Base-by-base conservation (phyloP, 2,797 vertebrate genomes). In the Champsocephalus gunnari region DNA sequence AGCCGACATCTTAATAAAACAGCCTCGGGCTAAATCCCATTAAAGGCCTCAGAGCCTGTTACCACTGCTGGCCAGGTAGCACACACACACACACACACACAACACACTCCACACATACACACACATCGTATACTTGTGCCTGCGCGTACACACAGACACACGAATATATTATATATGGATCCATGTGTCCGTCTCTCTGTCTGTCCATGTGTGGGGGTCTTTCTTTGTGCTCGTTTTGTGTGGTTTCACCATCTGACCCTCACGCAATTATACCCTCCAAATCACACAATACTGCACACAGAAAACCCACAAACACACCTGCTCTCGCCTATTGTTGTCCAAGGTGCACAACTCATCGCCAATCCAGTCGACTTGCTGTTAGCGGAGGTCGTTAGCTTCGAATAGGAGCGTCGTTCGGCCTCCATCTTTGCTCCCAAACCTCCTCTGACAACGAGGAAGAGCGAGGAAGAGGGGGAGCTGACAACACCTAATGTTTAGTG, bases 1-100 rank as follows among this genome's bases (percentile, higher is more conserved):
- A 98, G 97, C 97, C 96, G 95, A 99, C 98, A 97, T 99, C 98
- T 99, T 99, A 99, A 99, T 99, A 99, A 99, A 99, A 99, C 96
- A 97, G 98, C 98, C 98, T 96, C 95, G 44, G 98, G 98, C 98
- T 92, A 99, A 98, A 99, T 98, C 97, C 98, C 98, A 99, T 99
- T 99, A 99, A 99, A 98, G 97, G 97, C 97, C 98, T 99, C 98
- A 98, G 97, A 98, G 97, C 96, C 97, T 98, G 97, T 97, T 98
- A 97, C 97, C 97, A 97, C 97, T 97, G 97, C 97, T 97, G 97
- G 96, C 97, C 97, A 98, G 97, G 97, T 98, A 98, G 96, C 96
- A 93, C 94, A 93, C 94, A 87, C 95, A 86, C 87, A 89, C 34
- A 88, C 72, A 86, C 86, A 85, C 85, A 87, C 80, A 73, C 6